Evolutionary conservation across 1,140 invertebrate species (phyloP), one percentile per base, ranked within the genome.

Genomic region (Hyposmocoma kahamanoa): DNA sequence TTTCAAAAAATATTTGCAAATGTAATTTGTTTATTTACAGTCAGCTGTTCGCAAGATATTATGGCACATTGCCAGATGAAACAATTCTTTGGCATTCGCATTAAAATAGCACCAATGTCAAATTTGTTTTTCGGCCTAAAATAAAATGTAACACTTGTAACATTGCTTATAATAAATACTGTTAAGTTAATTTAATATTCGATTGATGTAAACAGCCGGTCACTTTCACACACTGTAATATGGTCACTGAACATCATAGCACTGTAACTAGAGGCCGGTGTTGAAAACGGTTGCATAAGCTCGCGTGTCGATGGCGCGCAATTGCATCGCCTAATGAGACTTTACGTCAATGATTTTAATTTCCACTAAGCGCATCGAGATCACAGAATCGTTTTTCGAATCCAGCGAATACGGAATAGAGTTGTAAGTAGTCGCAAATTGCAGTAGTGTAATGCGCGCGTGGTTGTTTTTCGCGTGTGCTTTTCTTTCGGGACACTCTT

Each of bases 61-160:
- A 47, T 83, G 82, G 82, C 78, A 59, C 59, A 20, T 47, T 57
- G 73, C 82, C 82, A 85, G 50, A 57, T 54, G 48, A 69, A 70
- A 70, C 64, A 60, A 70, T 72, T 71, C 70, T 67, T 60, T 61
- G 72, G 67, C 74, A 80, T 81, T 74, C 71, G 61, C 57, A 72
- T 67, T 59, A 64, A 82, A 81, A 84, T 81, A 83, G 67, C 66
- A 72, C 55, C 77, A 83, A 83, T 84, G 79, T 82, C 79, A 83
- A 69, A 69, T 80, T 80, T 84, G 81, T 84, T 84, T 78, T 81
- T 68, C 67, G 21, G 60, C 67, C 64, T 67, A 52, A 72, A 67
- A 74, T 67, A 65, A 65, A 65, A 60, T 51, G 42, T 53, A 41
- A 53, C 42, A 54, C 42, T 44, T 17, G 38, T 21, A 20, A 21